phyloP scores from a whole-genome alignment of 2,888 invertebrate genomes.

The Diarsia mendica region DNA sequence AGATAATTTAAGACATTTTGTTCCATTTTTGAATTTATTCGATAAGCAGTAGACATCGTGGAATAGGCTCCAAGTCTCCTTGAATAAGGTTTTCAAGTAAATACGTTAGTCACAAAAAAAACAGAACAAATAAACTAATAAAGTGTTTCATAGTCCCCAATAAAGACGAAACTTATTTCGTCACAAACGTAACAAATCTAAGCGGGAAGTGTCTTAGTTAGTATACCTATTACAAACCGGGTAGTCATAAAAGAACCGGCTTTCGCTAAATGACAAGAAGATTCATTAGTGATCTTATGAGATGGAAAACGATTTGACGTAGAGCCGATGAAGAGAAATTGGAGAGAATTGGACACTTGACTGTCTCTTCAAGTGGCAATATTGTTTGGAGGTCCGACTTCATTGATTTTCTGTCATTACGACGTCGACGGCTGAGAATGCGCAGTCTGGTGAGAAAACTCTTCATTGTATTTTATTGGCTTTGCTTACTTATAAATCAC shows the following conservation, averaged over 20 bases:
- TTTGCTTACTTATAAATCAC: no score
- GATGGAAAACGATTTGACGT: constrained; percentile 64
- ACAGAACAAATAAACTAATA: constrained; percentile 4
- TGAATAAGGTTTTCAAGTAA: background rate
- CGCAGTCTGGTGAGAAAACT: constrained; percentile 9
- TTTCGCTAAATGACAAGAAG: constrained; percentile 60
- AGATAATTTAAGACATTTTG: no score
- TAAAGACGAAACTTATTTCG: constrained; percentile 29
- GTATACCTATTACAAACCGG: constrained; percentile 46
- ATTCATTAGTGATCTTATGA: constrained; percentile 67
- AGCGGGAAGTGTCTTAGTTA: constrained; percentile 45
- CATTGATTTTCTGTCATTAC: constrained; percentile 61
- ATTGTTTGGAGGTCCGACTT: constrained; percentile 52
- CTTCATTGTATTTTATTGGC: background rate
- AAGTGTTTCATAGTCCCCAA: constrained; percentile 12
- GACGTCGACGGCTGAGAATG: constrained; percentile 9
- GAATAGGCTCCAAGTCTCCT: background rate
- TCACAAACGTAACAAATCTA: constrained; percentile 35
- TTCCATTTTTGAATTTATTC: no score
- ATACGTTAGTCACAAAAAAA: background rate
- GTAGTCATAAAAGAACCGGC: constrained; percentile 55
- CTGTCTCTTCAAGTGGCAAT: constrained; percentile 61
- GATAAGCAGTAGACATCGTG: no score
- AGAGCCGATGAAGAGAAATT: constrained; percentile 63
- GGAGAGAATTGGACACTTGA: constrained; percentile 61